Evolutionary conservation across 2,113 vertebrate genomes (phyloP), one percentile per base, ranked within the genome.

Genomic region (Otolemur garnettii): DNA sequence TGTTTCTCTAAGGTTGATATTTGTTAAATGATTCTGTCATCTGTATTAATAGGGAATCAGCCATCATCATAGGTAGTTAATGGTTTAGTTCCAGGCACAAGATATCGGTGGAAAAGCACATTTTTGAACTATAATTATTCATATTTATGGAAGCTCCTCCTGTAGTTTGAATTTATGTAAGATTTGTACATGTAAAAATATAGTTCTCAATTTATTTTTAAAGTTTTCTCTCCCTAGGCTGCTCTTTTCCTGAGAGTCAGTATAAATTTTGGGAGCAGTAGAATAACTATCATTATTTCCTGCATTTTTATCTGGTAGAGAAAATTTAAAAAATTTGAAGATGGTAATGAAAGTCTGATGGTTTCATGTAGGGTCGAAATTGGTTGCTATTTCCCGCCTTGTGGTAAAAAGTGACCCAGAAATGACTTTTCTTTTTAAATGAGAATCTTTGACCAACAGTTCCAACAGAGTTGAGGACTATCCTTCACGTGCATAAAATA

Each of bases 181-280:
- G 35, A 72, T 35, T 77, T 24, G 78, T 0, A 1, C 42, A 13
- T 93, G 33, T n/a, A 62, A 94, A 95, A 69, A 42, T 45, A 6
- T 8, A 60, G 69, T 74, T 78, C 78, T 64, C 33, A 69, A 33
- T 87, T 88, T 85, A 26, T 64, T 87, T 95, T 93, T 91, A 33
- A 66, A 91, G 59, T 33, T 12, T 98, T 92, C 77, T 66, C 64
- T 90, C 10, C 38, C 17, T 17, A 7, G 14, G 45, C n/a, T 93
- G 42, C 55, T 72, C 78, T 81, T 96, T 94, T 97, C 85, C 90
- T 55, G 42, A 72, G 42, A 89, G 72, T 95, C 77, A 64, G 60
- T 35, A 10, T 94, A 10, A 74, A 12, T 85, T 88, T 78, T 18
- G 60, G 30, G n/a, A 75, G 15, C 38, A 50, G 28, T 69, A 26